A percentile compares a stretch with the other conserved stretches of the same genome.
phyloP scores from a whole-genome alignment of 2,113 vertebrate genomes.

The Macaca mulatta region DNA sequence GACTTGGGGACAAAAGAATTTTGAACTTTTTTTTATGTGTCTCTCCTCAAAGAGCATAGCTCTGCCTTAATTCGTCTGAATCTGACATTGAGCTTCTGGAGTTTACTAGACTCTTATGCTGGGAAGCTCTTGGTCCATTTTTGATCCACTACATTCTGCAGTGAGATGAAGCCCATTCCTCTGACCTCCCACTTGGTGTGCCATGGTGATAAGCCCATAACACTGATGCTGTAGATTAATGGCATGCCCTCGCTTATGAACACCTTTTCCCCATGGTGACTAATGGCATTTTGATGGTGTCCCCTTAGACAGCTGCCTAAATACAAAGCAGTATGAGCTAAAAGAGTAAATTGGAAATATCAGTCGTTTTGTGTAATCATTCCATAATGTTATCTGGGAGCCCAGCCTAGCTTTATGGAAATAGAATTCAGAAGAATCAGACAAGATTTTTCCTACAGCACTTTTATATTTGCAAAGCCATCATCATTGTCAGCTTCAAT shows the following conservation, averaged over 20 bases:
- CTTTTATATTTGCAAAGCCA: not conserved
- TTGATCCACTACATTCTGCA: rapidly evolving
- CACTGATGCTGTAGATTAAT: not conserved
- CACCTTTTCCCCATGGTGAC: not conserved
- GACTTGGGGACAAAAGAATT: not conserved
- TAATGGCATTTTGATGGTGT: not conserved
- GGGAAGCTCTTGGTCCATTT: not conserved
- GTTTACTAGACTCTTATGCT: not conserved
- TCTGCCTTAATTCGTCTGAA: not conserved
- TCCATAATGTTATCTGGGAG: not conserved
- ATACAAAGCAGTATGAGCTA: not conserved
- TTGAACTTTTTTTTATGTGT: not conserved
- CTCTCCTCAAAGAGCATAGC: not conserved
- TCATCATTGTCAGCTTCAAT: not conserved
- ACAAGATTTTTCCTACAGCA: not conserved
- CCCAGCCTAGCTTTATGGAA: not conserved
- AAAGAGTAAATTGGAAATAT: not conserved
- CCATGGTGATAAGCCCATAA: too few species aligned
- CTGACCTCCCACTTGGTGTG: not conserved
- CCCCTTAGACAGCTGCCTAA: not conserved
- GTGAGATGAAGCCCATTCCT: not conserved
- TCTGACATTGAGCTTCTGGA: not conserved
- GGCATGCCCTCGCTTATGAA: not conserved
- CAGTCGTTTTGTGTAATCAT: not conserved
- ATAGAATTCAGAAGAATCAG: not conserved